Percentiles rank a stretch among this genome's conserved stretches.
Conservation (phyloP, 2,888 invertebrate genomes). For the Lamellibrachia columna region DNA sequence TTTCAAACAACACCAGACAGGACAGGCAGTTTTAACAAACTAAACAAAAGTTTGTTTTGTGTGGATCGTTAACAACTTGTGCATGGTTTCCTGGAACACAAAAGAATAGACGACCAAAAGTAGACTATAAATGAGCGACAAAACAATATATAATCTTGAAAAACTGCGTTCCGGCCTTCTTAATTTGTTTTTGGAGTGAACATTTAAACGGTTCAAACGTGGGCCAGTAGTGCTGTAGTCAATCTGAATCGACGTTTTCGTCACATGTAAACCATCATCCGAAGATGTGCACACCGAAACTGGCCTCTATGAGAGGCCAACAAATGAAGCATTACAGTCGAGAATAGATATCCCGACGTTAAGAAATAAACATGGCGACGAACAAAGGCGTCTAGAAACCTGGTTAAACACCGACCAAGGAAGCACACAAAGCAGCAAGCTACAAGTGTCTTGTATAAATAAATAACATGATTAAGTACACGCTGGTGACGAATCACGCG, state of each 20-base stretch:
- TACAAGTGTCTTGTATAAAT: background rate
- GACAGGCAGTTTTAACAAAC: background rate
- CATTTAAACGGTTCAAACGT: background rate
- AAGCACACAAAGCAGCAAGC: background rate
- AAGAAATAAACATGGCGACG: background rate
- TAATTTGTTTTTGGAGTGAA: background rate
- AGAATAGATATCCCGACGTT: background rate
- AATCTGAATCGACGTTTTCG: background rate
- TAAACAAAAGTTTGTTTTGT: background rate
- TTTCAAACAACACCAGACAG: background rate
- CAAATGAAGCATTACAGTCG: background rate
- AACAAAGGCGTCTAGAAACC: background rate
- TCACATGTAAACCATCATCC: background rate
- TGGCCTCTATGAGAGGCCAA: background rate
- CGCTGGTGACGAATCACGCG: background rate
- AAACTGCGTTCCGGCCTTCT: background rate
- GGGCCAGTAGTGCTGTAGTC: background rate
- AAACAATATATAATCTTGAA: background rate
- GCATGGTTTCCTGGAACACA: background rate
- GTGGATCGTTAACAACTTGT: background rate
- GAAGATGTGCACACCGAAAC: background rate
- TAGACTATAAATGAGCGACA: background rate
- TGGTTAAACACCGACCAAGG: background rate
- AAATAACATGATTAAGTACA: background rate
- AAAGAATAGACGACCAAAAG: background rate